Evolutionary conservation across 2,113 vertebrate genomes (phyloP), one percentile per base, ranked within the genome.

Genomic region (Siniperca chuatsi): DNA sequence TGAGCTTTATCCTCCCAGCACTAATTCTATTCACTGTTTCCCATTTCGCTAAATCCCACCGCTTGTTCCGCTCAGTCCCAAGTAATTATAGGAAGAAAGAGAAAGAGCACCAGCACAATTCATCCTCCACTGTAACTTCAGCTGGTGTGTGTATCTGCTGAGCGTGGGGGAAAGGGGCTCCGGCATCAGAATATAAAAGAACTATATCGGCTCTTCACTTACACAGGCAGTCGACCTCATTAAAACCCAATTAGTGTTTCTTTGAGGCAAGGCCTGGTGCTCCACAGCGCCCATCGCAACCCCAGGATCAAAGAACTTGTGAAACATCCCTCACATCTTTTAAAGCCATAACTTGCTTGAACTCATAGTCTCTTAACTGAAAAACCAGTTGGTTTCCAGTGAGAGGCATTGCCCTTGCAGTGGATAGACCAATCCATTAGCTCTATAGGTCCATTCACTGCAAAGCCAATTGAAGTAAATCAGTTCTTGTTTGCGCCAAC

Each of bases 241-340:
- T 94, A 93, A 92, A 95, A 92, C 71, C 67, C 80, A 93, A 94
- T 95, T 93, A 95, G 87, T 71, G 82, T 85, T 90, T 83, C 75
- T 92, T 87, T 84, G 79, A 87, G 81, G 77, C 37, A 12, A 81
- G 50, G 55, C 37, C 77, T 80, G 64, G 71, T 80, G 37, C 74
- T 82, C 72, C 71, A 42, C 73, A 64, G 58, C 54, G 21, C 42
- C 48, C 67, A 85, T 78, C 68, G 72, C 86, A 84, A 75, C 66
- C 40, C n/a, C 72, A 68, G 70, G 83, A 93, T 95, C 90, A 92
- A 92, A 94, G 87, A 64, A 71, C 29, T 15, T 72, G 87, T 64
- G 66, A 78, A 81, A 55, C 66, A 90, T 86, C 58, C 64, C 52
- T 87, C 77, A 62, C 78, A 77, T 91, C 74, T 87, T 87, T 72